Evolutionary conservation across 2,797 vertebrate species (phyloP).

Genomic region (Helostoma temminkii): DNA sequence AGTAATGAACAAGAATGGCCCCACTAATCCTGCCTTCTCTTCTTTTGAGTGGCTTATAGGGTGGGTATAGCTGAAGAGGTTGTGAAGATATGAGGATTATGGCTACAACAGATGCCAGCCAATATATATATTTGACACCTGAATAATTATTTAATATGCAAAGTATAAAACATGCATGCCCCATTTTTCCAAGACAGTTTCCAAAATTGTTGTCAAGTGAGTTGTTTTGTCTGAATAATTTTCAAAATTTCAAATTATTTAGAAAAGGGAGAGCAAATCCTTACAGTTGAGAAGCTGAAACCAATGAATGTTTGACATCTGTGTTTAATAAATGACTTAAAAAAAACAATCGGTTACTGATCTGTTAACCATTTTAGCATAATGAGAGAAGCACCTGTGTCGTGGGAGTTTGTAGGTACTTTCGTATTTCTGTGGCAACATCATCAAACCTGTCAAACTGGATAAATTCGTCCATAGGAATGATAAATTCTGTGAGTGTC

Average conservation of each 20-base stretch:
- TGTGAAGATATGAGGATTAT: no score
- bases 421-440: background rate
- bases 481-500: constrained; percentile 33
- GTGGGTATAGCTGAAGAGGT: no score
- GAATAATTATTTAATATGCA: no score
- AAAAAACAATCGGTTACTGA: background rate
- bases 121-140: no score
- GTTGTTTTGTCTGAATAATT: background rate
- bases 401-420: background rate
- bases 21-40: no score
- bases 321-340: background rate
- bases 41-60: no score
- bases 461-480: constrained; percentile 25
- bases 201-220: background rate
- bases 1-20: no score
- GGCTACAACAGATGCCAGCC: no score
- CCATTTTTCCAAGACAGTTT: no score
- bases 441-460: constrained; percentile 31
- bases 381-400: background rate
- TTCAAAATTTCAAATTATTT: background rate
- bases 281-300: background rate
- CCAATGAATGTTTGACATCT: background rate
- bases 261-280: background rate
- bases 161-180: no score
- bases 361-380: background rate